phyloP scores from a whole-genome alignment of 2,888 invertebrate genomes.

The Apodemia hepburni region DNA sequence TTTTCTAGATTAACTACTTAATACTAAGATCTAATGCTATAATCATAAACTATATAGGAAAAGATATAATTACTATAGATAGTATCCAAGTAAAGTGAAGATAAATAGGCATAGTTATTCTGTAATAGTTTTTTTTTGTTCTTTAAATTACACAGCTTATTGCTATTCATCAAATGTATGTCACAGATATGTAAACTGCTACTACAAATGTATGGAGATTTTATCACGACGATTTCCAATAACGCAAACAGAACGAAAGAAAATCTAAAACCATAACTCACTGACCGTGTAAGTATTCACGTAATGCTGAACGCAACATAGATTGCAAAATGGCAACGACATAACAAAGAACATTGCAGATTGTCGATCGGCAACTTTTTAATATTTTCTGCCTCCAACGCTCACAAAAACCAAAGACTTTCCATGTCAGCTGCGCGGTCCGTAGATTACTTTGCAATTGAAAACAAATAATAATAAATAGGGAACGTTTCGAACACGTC shows the following conservation, averaged over 20 bases:
- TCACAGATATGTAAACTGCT: no score
- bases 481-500: slow-evolving; percentile 53
- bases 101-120: no score
- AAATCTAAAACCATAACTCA: not conserved
- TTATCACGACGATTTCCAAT: not conserved
- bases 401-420: slow-evolving; percentile 32
- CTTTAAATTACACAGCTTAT: no score
- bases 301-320: not conserved
- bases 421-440: slow-evolving; percentile 64
- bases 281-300: not conserved
- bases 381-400: slow-evolving; percentile 32
- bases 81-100: no score
- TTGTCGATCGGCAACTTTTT: slow-evolving; percentile 24
- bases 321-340: not conserved
- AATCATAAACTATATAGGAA: no score
- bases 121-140: no score
- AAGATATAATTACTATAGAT: no score
- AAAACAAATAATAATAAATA: slow-evolving; percentile 79
- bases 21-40: no score
- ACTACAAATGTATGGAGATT: not conserved
- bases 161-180: no score
- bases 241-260: not conserved
- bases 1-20: no score
- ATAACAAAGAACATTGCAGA: slow-evolving; percentile 14
- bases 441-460: slow-evolving; percentile 76